Conservation (phyloP, 2,888 invertebrate species). For the Lithosia quadra region DNA sequence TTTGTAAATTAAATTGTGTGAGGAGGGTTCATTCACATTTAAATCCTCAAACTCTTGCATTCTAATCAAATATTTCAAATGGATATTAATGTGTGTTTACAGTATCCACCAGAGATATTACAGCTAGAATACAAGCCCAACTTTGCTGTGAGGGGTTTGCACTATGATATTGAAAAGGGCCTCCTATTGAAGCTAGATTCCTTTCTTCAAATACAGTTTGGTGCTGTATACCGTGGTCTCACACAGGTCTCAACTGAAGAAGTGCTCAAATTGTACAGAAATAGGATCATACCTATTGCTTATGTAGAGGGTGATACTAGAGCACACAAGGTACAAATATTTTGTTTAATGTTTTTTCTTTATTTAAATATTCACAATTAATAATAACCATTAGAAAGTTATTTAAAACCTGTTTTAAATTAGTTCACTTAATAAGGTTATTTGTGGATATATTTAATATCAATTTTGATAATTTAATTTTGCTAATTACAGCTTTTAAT, state of each 20-base stretch:
- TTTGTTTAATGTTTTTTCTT: not conserved
- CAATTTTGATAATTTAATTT: not conserved
- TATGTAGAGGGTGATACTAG: constrained; percentile 94
- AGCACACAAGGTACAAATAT: constrained; percentile 88
- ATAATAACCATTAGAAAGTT: not conserved
- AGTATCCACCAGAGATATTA: constrained; percentile 96
- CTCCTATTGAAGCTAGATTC: constrained; percentile 97
- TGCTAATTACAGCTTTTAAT: not conserved
- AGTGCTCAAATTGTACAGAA: constrained; percentile 94
- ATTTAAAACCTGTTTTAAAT: not conserved
- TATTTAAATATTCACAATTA: not conserved
- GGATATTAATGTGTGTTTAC: constrained; percentile 52
- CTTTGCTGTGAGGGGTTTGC: constrained; percentile 98
- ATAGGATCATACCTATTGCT: constrained; percentile 94
- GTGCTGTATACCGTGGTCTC: constrained; percentile 96
- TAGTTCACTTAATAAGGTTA: not conserved
- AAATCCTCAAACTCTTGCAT: not conserved
- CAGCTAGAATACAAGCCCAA: constrained; percentile 95
- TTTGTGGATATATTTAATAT: not conserved
- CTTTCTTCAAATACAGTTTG: constrained; percentile 98
- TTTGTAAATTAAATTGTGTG: not conserved
- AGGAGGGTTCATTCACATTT: not conserved
- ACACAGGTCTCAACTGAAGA: constrained; percentile 94
- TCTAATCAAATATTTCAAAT: not conserved
- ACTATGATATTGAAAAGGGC: constrained; percentile 98